Conservation (phyloP, 2,888 invertebrate genomes). For the Steromphala cineraria region DNA sequence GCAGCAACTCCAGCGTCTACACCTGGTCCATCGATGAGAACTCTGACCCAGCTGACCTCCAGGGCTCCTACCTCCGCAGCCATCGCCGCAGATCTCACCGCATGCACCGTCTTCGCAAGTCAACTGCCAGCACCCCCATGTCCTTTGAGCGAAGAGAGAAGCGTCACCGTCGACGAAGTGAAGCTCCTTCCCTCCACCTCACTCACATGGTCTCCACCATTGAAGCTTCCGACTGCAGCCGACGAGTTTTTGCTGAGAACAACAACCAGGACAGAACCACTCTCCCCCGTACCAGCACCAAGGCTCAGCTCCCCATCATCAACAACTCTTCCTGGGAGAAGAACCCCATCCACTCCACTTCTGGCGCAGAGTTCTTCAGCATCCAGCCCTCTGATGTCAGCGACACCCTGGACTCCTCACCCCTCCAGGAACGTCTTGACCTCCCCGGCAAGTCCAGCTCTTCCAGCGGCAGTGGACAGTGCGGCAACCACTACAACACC, state of each 20-base stretch:
- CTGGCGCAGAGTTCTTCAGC: conserved; percentile 9
- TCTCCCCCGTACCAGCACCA: conserved; percentile 59
- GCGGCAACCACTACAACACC: conserved; percentile 18
- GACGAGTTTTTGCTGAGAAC: conserved; percentile 48
- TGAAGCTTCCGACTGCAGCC: conserved; percentile 43
- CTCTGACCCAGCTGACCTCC: conserved; percentile 48
- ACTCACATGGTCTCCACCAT: conserved; percentile 48
- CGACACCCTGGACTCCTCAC: conserved; percentile 39
- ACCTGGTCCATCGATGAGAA: conserved; percentile 63
- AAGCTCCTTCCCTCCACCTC: conserved; percentile 47
- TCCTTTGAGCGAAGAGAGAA: conserved; percentile 29
- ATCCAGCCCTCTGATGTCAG: conserved; percentile 35
- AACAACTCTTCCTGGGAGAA: conserved; percentile 5
- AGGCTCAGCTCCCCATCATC: conserved; percentile 35
- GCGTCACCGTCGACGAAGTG: conserved; percentile 44
- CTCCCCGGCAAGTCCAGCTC: conserved; percentile 64
- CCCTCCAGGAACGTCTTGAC: conserved; percentile 50
- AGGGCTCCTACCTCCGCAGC: conserved; percentile 57
- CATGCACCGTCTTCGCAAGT: background rate
- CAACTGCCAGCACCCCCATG: background rate
- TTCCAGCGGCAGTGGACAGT: conserved; percentile 50
- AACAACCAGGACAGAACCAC: conserved; percentile 55
- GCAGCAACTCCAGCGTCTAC: conserved; percentile 55
- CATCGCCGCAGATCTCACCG: conserved; percentile 18
- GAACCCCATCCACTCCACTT: background rate